A percentile compares a stretch with the other conserved stretches of the same genome.
phyloP scores from a whole-genome alignment of 2,888 invertebrate genomes.

The Chrysotoxum bicinctum region DNA sequence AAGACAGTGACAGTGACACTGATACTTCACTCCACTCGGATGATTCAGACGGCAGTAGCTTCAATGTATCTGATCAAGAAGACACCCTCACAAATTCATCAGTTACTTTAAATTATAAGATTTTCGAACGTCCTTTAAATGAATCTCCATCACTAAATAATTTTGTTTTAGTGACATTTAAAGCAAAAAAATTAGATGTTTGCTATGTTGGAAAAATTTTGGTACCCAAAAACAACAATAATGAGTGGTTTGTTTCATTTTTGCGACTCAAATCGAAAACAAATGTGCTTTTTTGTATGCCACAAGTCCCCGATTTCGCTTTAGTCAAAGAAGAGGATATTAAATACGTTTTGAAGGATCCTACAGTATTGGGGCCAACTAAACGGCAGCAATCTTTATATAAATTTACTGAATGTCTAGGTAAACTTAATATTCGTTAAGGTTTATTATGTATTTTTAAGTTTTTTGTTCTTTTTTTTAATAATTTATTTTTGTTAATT shows the following conservation, averaged over 20 bases:
- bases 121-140: conserved; percentile 1
- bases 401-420: neutral
- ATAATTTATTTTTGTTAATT: no score
- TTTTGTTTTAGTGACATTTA: conserved; percentile 26
- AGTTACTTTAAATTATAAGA: conserved; percentile 1
- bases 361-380: neutral
- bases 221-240: conserved; percentile 9
- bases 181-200: conserved; percentile 8
- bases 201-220: no score
- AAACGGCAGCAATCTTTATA: neutral
- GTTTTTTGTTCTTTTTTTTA: no score
- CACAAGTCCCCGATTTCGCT: neutral
- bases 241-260: conserved; percentile 20
- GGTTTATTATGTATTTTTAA: no score
- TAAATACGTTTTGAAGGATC: neutral
- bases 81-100: conserved; percentile 4
- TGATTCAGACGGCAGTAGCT: conserved; percentile 5
- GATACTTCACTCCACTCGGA: conserved; percentile 18
- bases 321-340: neutral
- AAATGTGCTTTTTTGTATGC: no score
- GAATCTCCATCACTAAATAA: conserved; percentile 19
- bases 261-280: neutral
- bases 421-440: no score
- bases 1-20: conserved; percentile 6
- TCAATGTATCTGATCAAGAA: conserved; percentile 17